These are phyloP conservation scores for Tokudaia tokunoshimensis DNA, from an alignment of 2,797 vertebrate genomes.

Conservation along the genomic window DNA sequence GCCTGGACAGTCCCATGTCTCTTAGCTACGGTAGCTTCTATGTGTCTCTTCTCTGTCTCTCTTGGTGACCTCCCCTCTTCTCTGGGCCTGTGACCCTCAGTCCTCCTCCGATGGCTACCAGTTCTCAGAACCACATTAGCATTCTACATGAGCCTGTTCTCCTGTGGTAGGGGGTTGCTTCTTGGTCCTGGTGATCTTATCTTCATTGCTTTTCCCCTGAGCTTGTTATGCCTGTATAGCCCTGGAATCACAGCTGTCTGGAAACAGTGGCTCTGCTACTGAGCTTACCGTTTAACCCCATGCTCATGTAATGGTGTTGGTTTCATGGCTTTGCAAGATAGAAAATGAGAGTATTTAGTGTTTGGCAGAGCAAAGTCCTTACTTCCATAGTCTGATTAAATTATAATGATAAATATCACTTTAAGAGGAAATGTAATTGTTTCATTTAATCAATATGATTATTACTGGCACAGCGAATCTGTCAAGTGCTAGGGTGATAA, in stretches of 20 bases:
- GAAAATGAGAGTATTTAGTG: background rate
- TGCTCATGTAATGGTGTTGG: background rate
- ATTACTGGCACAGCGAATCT: background rate
- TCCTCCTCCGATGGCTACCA: background rate
- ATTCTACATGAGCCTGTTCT: background rate
- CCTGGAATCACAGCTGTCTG: background rate
- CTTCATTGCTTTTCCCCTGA: background rate
- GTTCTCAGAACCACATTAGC: background rate
- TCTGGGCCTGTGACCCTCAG: background rate
- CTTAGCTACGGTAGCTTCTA: background rate
- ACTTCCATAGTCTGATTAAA: slow-evolving; percentile 47
- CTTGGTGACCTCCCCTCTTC: background rate
- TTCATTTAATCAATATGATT: background rate
- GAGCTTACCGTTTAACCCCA: background rate
- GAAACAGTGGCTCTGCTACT: background rate
- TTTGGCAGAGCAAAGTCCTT: slow-evolving; percentile 31
- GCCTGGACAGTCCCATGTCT: background rate
- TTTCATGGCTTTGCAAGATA: background rate
- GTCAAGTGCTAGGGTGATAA: background rate
- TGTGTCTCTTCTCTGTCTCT: background rate
- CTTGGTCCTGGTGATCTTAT: background rate
- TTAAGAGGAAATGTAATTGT: slow-evolving; percentile 7
- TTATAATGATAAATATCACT: slow-evolving; percentile 19
- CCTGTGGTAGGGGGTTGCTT: no score
- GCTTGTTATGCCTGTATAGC: background rate